A percentile compares a stretch with the other conserved stretches of the same genome.
phyloP scores from a whole-genome alignment of 2,797 vertebrate species.

The Cheirogaleus major region DNA sequence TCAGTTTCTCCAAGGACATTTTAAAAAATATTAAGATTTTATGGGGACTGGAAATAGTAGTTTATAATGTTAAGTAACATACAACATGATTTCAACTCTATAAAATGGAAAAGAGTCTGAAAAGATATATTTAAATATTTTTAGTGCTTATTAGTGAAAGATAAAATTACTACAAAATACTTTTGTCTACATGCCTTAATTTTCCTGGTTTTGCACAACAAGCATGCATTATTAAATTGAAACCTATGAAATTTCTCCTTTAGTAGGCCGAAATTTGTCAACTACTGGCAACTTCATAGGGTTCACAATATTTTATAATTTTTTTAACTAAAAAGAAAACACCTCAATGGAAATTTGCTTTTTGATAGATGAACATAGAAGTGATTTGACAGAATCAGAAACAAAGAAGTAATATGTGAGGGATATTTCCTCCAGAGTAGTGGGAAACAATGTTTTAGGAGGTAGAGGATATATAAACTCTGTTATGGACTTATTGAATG shows the following conservation, averaged over 20 bases:
- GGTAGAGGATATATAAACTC: too few species aligned
- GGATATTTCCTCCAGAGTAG: background rate
- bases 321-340: background rate
- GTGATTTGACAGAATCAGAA: background rate
- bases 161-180: background rate
- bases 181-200: background rate
- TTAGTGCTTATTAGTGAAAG: background rate
- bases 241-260: background rate
- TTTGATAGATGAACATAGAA: background rate
- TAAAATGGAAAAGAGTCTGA: background rate
- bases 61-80: background rate
- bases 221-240: background rate
- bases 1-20: background rate
- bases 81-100: background rate
- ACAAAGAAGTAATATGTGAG: background rate
- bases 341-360: background rate
- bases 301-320: background rate
- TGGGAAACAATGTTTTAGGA: background rate
- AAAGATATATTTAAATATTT: background rate
- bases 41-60: background rate
- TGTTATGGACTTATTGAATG: background rate
- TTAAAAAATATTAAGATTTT: background rate
- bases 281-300: background rate
- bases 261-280: background rate
- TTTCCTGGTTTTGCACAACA: background rate